Conservation (phyloP, 2,797 vertebrate species). For the Gambelia wislizenii region DNA sequence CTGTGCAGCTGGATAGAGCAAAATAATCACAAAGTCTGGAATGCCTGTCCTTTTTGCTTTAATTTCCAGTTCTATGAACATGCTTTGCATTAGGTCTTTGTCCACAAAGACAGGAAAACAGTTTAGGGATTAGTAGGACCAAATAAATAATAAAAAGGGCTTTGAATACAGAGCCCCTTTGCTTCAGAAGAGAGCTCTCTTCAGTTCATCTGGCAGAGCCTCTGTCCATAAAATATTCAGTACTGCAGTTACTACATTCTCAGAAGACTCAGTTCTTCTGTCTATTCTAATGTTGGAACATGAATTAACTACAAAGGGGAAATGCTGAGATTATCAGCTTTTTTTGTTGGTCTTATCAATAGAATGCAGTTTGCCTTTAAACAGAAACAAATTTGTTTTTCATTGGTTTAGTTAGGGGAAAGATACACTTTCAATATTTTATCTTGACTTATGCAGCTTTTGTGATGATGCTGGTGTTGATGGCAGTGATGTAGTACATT, state of each 20-base stretch:
- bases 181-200: neutral
- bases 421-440: neutral
- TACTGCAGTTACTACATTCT: conserved; percentile 1
- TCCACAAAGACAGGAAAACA: conserved; percentile 17
- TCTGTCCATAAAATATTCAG: neutral
- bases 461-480: too few species aligned
- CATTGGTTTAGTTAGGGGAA: neutral
- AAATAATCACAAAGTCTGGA: neutral
- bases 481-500: neutral
- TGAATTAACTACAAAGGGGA: neutral
- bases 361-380: neutral
- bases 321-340: neutral
- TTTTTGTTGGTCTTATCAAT: neutral
- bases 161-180: neutral
- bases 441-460: neutral
- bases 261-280: neutral
- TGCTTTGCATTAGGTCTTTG: neutral
- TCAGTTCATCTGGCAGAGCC: neutral
- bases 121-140: neutral
- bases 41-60: neutral
- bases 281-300: neutral
- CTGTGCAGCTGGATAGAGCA: neutral
- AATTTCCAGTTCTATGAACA: neutral
- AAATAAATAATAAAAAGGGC: conserved; percentile 5
- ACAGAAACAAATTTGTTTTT: neutral